Conservation (phyloP, 2,888 invertebrate species). For the Parnassius glacialis region DNA sequence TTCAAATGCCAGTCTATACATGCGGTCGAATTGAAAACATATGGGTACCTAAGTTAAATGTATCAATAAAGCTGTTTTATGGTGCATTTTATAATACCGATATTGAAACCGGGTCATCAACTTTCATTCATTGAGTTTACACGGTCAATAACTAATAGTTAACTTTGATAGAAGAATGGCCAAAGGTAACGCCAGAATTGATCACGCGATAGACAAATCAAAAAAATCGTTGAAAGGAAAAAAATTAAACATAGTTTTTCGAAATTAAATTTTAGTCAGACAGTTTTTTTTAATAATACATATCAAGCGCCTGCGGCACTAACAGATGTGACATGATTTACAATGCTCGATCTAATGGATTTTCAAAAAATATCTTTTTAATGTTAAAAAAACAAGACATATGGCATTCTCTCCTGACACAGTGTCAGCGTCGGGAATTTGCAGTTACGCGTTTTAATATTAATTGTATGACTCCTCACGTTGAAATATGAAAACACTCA, state of each 20-base stretch:
- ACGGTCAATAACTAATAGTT: conserved; percentile 14
- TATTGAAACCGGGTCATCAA: conserved; percentile 3
- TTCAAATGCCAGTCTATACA: too few relatives aligned
- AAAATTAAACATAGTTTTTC: conserved; percentile 1
- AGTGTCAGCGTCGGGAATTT: conserved; percentile 47
- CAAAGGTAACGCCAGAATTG: conserved; percentile 9
- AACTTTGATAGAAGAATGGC: conserved; percentile 14
- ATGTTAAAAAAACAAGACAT: conserved; percentile 63
- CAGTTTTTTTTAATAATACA: conserved; percentile 45
- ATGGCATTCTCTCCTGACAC: conserved; percentile 57
- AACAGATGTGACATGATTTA: conserved; percentile 76
- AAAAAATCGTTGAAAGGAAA: conserved; percentile 6
- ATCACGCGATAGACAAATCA: conserved; percentile 20
- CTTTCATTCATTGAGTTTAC: conserved; percentile 12
- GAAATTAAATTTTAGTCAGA: neutral
- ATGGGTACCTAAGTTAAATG: conserved; percentile 6
- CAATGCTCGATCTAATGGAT: conserved; percentile 70
- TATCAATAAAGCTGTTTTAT: conserved; percentile 26
- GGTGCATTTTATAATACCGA: too few relatives aligned
- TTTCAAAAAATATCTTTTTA: conserved; percentile 65
- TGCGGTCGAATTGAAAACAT: too few relatives aligned
- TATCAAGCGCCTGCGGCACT: conserved; percentile 42
- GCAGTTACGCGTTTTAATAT: conserved; percentile 14
- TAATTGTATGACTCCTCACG: conserved; percentile 9
- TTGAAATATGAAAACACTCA: neutral